Base-by-base conservation (phyloP, 2,113 vertebrate genomes). In the Ondatra zibethicus region DNA sequence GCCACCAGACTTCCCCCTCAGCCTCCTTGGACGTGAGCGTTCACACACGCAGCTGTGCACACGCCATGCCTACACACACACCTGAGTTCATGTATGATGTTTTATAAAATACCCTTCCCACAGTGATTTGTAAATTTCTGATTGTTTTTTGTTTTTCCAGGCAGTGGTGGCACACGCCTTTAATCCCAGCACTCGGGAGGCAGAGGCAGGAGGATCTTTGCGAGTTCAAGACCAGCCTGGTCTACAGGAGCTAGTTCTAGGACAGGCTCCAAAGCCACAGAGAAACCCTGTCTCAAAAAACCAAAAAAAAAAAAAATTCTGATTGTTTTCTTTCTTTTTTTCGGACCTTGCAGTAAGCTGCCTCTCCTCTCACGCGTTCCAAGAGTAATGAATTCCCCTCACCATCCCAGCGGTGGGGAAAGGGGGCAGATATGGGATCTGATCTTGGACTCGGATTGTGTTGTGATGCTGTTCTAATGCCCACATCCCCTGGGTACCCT, bases 91-190 rank as follows among this genome's bases (percentile, higher is more conserved):
- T 6, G 33, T 52, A 33, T 14, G 81, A 81, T 42, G 78, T 75
- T 72, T 84, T 76, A 85, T 66, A 76, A 97, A 92, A 87, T 63
- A 77, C 50, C 84, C 47, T 16, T 66, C 68, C 90, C 68, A 25
- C 58, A 36, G 75, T 81, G 88, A 88, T 96, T 91, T 82, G 88
- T 88, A 93, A 81, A 92, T 61, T 90, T 90, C 72, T 52, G 63
- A 66, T 45, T 17, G 27, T 11, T 85, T 42, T 45, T n/a, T n/a
- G n/a, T n/a, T n/a, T n/a, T n/a, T n/a, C n/a, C n/a, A n/a, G n/a
- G n/a, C n/a, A n/a, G n/a, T n/a, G n/a, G n/a, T n/a, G n/a, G n/a
- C n/a, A n/a, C n/a, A n/a, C n/a, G n/a, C n/a, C n/a, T n/a, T n/a
- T n/a, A n/a, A n/a, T n/a, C n/a, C n/a, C n/a, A n/a, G n/a, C n/a